Evolutionary conservation across 1,140 invertebrate genomes (phyloP).

Genomic region (Harlomillsia oculata): DNA sequence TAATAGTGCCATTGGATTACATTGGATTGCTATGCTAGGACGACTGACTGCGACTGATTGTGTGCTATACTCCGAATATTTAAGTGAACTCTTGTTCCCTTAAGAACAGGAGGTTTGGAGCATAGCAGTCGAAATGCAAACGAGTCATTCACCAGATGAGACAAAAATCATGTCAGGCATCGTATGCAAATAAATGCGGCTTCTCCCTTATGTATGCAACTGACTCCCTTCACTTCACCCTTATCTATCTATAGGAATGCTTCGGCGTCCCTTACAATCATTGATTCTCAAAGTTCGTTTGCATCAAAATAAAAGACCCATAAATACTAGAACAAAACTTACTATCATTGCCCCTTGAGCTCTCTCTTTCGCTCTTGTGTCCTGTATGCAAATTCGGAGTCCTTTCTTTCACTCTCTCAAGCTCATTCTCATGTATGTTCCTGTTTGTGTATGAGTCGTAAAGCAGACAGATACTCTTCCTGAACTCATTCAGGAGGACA

Average conservation of each 20-base stretch:
- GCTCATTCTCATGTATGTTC: background rate
- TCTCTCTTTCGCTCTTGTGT: conserved; percentile 6
- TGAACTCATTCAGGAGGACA: background rate
- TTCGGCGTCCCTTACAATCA: too few relatives aligned
- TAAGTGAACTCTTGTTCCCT: background rate
- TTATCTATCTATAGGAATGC: background rate
- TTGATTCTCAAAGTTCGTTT: too few relatives aligned
- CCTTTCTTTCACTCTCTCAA: background rate
- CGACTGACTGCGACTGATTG: too few relatives aligned
- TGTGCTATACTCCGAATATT: background rate
- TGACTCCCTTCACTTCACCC: background rate
- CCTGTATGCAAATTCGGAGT: conserved; percentile 9
- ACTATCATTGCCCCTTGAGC: conserved; percentile 10
- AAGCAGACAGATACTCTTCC: background rate
- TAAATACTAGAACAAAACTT: conserved; percentile 19
- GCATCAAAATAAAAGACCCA: conserved; percentile 16
- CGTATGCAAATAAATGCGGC: conserved; percentile 8
- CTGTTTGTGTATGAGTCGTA: background rate
- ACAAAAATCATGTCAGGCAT: conserved; percentile 17
- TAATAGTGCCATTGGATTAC: too few relatives aligned
- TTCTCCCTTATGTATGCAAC: background rate
- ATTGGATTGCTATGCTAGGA: too few relatives aligned
- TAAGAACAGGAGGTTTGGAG: conserved; percentile 10
- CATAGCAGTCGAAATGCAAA: conserved; percentile 16
- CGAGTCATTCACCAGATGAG: conserved; percentile 15